phyloP scores from a whole-genome alignment of 1,140 invertebrate species.

The Neodiprion fabricii region DNA sequence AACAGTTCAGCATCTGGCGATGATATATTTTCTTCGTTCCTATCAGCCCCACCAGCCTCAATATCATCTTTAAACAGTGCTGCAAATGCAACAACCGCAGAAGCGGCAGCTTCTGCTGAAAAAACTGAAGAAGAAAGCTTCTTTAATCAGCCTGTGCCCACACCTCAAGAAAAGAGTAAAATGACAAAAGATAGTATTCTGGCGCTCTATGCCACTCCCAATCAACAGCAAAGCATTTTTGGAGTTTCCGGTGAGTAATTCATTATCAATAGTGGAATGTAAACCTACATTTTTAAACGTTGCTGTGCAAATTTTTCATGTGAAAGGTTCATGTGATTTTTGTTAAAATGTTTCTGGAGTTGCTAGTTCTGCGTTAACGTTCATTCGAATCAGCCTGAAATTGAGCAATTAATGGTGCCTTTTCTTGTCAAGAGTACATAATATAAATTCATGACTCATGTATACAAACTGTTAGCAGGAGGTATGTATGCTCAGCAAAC shows the following conservation, averaged over 20 bases:
- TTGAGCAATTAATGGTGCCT: too few species aligned
- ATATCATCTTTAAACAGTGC: constrained; percentile 36
- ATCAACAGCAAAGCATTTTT: constrained; percentile 46
- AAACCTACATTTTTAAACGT: constrained; percentile 7
- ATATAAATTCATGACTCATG: not conserved
- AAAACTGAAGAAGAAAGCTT: constrained; percentile 88
- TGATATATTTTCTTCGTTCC: constrained; percentile 79
- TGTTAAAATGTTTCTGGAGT: too few species aligned
- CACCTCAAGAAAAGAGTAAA: constrained; percentile 78
- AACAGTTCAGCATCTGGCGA: constrained; percentile 61
- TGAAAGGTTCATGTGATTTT: not conserved
- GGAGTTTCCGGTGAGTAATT: constrained; percentile 40
- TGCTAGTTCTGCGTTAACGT: too few species aligned
- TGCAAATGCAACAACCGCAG: constrained; percentile 42
- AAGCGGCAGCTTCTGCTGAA: constrained; percentile 55
- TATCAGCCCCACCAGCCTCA: constrained; percentile 70
- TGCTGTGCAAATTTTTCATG: constrained; percentile 7
- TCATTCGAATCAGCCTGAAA: too few species aligned
- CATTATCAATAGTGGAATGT: not conserved
- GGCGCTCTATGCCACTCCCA: constrained; percentile 79
- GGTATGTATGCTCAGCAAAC: constrained; percentile 51
- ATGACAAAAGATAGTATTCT: constrained; percentile 94
- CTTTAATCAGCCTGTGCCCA: constrained; percentile 84
- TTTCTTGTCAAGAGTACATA: not conserved
- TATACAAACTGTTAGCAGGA: constrained; percentile 30